A percentile compares a stretch with the other conserved stretches of the same genome.
Conservation (phyloP, 2,797 vertebrate species). For the Anolis apletophallus region DNA sequence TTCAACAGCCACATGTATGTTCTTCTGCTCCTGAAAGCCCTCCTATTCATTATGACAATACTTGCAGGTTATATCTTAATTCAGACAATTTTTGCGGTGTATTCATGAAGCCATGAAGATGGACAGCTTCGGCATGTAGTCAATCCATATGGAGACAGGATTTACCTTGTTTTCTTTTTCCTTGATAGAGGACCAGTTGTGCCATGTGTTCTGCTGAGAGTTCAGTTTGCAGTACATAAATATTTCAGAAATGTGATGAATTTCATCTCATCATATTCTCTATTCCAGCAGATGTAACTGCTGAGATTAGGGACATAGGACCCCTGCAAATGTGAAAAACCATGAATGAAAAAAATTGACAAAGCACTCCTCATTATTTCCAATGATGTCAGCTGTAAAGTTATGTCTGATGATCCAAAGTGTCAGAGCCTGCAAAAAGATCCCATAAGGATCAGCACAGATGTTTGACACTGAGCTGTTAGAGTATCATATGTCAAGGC, state of each 20-base stretch:
- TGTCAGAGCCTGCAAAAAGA: too few species aligned
- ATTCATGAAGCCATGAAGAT: not conserved
- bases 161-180: not conserved
- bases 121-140: not conserved
- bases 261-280: not conserved
- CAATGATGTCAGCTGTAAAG: too few species aligned
- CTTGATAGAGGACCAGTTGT: not conserved
- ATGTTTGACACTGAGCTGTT: too few species aligned
- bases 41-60: not conserved
- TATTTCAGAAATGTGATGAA: not conserved
- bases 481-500: too few species aligned
- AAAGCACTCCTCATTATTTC: too few species aligned
- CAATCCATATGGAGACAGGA: not conserved
- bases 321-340: too few species aligned
- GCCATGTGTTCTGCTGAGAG: not conserved
- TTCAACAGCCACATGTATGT: not conserved
- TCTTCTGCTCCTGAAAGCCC: not conserved
- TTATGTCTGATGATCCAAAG: too few species aligned
- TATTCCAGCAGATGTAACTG: not conserved
- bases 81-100: not conserved
- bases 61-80: not conserved
- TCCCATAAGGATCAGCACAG: too few species aligned
- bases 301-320: too few species aligned
- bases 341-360: too few species aligned
- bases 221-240: not conserved